Evolutionary conservation across 2,113 vertebrate genomes (phyloP).

Genomic region (Aramus guarauna): DNA sequence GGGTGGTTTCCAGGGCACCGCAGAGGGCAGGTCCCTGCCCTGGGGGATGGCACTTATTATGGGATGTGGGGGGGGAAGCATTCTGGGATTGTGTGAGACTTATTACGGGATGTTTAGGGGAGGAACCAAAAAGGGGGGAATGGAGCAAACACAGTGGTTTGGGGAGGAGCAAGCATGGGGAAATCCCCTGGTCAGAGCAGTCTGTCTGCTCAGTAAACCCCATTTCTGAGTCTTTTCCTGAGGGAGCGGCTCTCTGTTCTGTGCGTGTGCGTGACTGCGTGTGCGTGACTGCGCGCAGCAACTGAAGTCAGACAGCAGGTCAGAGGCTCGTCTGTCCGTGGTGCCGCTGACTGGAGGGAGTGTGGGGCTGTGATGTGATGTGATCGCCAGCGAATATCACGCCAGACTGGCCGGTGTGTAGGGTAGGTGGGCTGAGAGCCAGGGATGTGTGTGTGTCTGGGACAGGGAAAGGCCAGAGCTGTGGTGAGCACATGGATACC

Average conservation of each 20-base stretch:
- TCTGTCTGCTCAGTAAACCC: background rate
- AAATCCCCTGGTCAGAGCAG: background rate
- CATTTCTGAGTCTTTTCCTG: background rate
- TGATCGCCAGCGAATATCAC: accelerated
- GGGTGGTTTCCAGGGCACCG: background rate
- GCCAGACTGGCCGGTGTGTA: accelerated
- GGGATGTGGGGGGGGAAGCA: no score
- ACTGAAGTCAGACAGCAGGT: no score
- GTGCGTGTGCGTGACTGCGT: background rate
- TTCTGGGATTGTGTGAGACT: background rate
- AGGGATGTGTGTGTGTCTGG: background rate
- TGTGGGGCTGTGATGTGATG: accelerated
- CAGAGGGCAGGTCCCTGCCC: background rate
- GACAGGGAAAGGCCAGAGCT: background rate
- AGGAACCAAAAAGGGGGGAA: background rate
- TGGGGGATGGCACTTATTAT: background rate
- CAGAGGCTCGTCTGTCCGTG: accelerated
- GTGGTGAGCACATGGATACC: background rate
- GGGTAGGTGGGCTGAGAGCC: background rate
- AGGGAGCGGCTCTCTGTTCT: background rate
- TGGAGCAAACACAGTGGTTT: accelerated
- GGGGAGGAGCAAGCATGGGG: background rate
- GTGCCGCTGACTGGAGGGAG: background rate
- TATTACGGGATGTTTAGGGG: background rate
- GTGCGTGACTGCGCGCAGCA: background rate